phyloP scores from a whole-genome alignment of 2,888 invertebrate species.

The Parapristionchus giblindavisi region DNA sequence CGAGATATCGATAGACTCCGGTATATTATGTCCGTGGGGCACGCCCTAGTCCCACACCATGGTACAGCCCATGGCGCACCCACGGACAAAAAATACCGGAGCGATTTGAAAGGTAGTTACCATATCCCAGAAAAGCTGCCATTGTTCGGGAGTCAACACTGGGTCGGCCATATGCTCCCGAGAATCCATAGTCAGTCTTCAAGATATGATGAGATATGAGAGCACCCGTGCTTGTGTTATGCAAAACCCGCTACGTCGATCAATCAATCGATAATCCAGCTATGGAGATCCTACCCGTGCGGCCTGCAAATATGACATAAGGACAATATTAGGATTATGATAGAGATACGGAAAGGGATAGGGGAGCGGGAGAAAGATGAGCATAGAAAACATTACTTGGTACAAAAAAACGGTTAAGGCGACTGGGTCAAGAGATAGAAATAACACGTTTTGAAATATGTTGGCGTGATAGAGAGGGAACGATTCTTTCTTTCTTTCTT shows the following conservation, averaged over 20 bases:
- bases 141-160: conserved; percentile 5
- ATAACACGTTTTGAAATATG: not conserved
- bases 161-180: not conserved
- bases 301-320: not conserved
- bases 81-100: too few relatives aligned
- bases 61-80: too few relatives aligned
- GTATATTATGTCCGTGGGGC: too few relatives aligned
- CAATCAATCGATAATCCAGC: too few relatives aligned
- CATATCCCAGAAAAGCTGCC: conserved; percentile 33
- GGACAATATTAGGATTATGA: not conserved
- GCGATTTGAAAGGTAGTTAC: too few relatives aligned
- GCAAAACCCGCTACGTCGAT: too few relatives aligned
- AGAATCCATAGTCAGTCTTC: not conserved
- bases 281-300: not conserved
- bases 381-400: too few relatives aligned
- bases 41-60: too few relatives aligned
- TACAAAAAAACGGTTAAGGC: too few relatives aligned
- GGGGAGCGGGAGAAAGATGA: not conserved
- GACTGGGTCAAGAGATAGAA: too few relatives aligned
- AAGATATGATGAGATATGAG: not conserved
- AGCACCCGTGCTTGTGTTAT: not conserved
- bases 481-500: too few relatives aligned
- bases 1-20: too few relatives aligned
- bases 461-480: not conserved
- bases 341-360: not conserved